These are phyloP conservation scores for Corythornis vintsioides DNA, from an alignment of 2,113 vertebrate species.

Conservation along the genomic window DNA sequence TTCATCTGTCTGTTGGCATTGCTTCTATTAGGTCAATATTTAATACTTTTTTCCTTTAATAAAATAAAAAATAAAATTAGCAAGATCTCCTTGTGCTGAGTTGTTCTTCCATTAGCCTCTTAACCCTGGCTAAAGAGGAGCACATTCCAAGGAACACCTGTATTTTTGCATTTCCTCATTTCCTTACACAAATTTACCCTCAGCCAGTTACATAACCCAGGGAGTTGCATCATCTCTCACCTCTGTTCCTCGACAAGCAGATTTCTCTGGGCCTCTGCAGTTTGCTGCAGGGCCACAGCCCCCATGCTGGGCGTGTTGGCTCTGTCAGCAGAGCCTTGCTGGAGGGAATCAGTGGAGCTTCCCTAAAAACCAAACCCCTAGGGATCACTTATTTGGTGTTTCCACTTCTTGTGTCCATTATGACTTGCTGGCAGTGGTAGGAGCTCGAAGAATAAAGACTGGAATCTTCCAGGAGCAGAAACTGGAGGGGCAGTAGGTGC, in stretches of 20 bases:
- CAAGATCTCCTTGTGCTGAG: not conserved
- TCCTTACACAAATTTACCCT: constrained; percentile 35
- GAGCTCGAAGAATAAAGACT: not conserved
- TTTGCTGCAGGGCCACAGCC: not conserved
- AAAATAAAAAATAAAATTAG: too few species aligned
- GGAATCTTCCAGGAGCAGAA: not conserved
- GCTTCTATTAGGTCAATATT: constrained; percentile 46
- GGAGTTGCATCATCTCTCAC: not conserved
- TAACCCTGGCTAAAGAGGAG: constrained; percentile 44
- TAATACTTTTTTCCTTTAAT: not conserved
- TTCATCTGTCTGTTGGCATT: constrained; percentile 7
- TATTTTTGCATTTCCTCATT: constrained; percentile 38
- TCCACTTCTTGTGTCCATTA: not conserved
- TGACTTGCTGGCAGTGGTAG: not conserved
- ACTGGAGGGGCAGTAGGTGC: not conserved
- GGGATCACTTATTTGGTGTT: not conserved
- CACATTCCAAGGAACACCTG: constrained; percentile 45
- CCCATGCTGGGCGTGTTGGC: rapidly evolving
- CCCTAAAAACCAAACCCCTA: not conserved
- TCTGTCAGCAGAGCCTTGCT: not conserved
- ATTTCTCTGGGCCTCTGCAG: not conserved
- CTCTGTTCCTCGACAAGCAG: not conserved
- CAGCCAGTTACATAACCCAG: not conserved
- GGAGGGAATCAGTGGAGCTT: not conserved
- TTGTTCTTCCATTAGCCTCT: not conserved